Base-by-base conservation (phyloP, 1,140 invertebrate species). In the Calliphora vicina region DNA sequence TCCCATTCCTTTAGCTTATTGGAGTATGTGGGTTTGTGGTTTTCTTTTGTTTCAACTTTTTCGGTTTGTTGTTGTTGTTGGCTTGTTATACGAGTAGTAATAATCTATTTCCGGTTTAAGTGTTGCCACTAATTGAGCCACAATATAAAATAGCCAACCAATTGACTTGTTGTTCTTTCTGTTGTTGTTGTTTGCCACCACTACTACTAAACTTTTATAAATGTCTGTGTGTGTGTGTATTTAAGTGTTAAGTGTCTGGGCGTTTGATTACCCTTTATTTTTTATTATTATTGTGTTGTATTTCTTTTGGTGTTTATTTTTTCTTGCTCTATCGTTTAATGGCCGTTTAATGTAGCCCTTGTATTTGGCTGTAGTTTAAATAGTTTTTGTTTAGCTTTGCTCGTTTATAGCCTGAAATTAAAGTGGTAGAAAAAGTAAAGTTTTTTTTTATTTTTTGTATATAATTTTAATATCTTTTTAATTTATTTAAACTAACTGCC, bases 41-140 rank as follows among this genome's bases (percentile, higher is more conserved):
- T 35, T 35, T 83, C 35, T 45, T 15, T 23, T 27, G 20, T 57
- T 25, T 81, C 3, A 17, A n/a, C 26, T 50, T 81, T 71, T 35
- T 45, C 27, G 50, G 8, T 76, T 45, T 83, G 29, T 20, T 42
- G 74, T 8, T 83, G 73, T 73, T 45, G 27, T 82, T 61, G 74
- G 35, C 35, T n/a, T 27, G 42, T 71, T 43, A 42, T 45, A n/a
- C n/a, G n/a, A n/a, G n/a, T n/a, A 12, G 67, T 29, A 82, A 82
- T 73, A 45, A 67, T 82, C 67, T 50, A 78, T 61, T 26, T 45
- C 57, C 82, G 76, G 57, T 83, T 83, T 72, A 80, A 83, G 26
- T 82, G 83, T 83, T 83, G 76, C 43, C 61, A 25, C 35, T 83
- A 78, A 42, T 80, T 61, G 80, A 57, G 50, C 29, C 74, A 80